Conservation (phyloP, 2,797 vertebrate species). For the Pelodytes ibericus region DNA sequence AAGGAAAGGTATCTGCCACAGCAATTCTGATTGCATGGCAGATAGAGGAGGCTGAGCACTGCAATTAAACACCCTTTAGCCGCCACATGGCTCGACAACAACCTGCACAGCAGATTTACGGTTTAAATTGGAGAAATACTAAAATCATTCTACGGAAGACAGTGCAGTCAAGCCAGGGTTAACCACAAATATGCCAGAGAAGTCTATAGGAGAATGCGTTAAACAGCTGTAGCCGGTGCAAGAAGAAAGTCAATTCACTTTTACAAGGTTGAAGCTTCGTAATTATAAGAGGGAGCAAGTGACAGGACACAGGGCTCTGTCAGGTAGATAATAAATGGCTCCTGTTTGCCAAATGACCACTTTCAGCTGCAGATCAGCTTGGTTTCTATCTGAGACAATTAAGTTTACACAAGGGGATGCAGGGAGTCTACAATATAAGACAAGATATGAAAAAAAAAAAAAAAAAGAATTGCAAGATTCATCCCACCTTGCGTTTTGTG, state of each 20-base stretch:
- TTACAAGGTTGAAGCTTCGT: slow-evolving; percentile 19
- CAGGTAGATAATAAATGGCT: slow-evolving; percentile 50
- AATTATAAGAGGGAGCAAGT: slow-evolving; percentile 38
- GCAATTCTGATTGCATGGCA: background rate
- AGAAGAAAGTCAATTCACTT: slow-evolving; percentile 27
- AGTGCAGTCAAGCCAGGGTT: background rate
- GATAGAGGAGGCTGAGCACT: background rate
- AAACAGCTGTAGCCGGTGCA: slow-evolving; percentile 9
- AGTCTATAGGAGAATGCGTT: background rate
- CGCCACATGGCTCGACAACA: background rate
- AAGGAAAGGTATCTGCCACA: slow-evolving; percentile 57
- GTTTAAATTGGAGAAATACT: background rate
- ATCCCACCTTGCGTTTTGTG: background rate
- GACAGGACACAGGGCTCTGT: slow-evolving; percentile 4
- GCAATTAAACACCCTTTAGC: background rate
- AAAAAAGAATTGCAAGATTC: too few relatives aligned
- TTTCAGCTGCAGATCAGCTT: slow-evolving; percentile 40
- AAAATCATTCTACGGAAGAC: too few relatives aligned
- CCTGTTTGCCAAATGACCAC: slow-evolving; percentile 49
- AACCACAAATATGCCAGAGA: background rate
- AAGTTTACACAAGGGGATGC: slow-evolving; percentile 25
- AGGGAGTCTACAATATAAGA: background rate
- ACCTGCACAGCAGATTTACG: slow-evolving; percentile 4
- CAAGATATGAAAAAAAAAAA: slow-evolving; percentile 20
- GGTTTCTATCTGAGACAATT: slow-evolving; percentile 43